Evolutionary conservation across 2,888 invertebrate species (phyloP).

Genomic region (Trachelus troglodyta): DNA sequence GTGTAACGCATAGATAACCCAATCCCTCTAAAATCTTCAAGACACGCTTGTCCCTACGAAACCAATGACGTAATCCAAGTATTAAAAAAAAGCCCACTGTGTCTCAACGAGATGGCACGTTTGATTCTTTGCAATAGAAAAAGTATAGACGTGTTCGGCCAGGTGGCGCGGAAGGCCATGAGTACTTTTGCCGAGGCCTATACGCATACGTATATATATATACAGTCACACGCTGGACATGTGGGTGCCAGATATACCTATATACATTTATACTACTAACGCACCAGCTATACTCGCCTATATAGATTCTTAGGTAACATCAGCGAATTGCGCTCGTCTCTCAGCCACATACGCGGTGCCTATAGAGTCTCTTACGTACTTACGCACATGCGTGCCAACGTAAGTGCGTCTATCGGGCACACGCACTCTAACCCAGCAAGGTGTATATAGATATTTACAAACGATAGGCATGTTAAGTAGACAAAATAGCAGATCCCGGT

Average conservation of each 20-base stretch:
- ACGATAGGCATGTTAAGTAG: background rate
- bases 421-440: background rate
- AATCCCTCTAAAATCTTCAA: background rate
- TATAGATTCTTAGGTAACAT: constrained; percentile 54
- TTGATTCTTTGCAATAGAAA: constrained; percentile 33
- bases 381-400: constrained; percentile 3
- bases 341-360: constrained; percentile 20
- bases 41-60: background rate
- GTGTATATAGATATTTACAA: background rate
- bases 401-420: background rate
- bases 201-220: constrained; percentile 18
- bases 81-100: background rate
- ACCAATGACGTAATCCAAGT: background rate
- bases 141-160: constrained; percentile 46
- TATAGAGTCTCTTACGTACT: constrained; percentile 5
- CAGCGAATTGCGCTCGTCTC: constrained; percentile 40
- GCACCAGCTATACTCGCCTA: constrained; percentile 23
- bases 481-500: background rate
- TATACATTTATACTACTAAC: constrained; percentile 4
- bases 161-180: constrained; percentile 47
- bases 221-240: constrained; percentile 14
- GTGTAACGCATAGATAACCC: background rate
- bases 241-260: constrained; percentile 12
- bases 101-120: background rate
- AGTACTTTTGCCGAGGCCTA: constrained; percentile 23